phyloP scores from a whole-genome alignment of 2,113 vertebrate genomes.

The Hymenochirus boettgeri region DNA sequence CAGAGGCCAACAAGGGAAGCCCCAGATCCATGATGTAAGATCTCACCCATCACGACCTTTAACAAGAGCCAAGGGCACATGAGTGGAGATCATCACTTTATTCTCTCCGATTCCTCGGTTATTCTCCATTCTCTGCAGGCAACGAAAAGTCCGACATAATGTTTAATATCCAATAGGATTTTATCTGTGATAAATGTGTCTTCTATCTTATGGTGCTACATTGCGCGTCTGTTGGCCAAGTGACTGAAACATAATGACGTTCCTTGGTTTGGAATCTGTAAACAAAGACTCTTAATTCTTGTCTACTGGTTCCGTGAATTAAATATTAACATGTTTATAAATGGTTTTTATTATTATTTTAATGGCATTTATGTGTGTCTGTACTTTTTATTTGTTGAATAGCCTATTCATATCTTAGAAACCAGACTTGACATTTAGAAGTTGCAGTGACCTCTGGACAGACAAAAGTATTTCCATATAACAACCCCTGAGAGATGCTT shows the following conservation, averaged over 20 bases:
- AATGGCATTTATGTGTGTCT: too few species aligned
- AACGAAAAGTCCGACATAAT: not conserved
- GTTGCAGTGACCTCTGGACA: conserved; percentile 11
- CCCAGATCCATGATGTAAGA: conserved; percentile 7
- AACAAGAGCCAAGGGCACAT: not conserved
- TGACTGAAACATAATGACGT: conserved; percentile 26
- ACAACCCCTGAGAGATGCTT: too few species aligned
- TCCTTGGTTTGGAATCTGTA: not conserved
- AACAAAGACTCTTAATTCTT: not conserved
- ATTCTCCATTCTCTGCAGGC: conserved; percentile 37
- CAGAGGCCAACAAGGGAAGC: not conserved
- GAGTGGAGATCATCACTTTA: not conserved
- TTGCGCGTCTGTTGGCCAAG: conserved; percentile 6
- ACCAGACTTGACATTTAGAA: conserved; percentile 7
- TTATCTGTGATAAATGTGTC: not conserved
- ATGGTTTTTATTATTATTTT: conserved; percentile 8
- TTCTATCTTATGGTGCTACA: conserved; percentile 22
- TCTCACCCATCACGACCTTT: too few species aligned
- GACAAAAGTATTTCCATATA: too few species aligned
- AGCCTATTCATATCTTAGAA: too few species aligned
- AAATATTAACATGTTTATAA: conserved; percentile 21
- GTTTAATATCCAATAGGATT: conserved; percentile 8
- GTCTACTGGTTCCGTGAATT: conserved; percentile 1
- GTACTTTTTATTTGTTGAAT: too few species aligned
- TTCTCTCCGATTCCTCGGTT: conserved; percentile 26